Evolutionary conservation across 2,113 vertebrate genomes (phyloP).

Genomic region (Mungos mungo): DNA sequence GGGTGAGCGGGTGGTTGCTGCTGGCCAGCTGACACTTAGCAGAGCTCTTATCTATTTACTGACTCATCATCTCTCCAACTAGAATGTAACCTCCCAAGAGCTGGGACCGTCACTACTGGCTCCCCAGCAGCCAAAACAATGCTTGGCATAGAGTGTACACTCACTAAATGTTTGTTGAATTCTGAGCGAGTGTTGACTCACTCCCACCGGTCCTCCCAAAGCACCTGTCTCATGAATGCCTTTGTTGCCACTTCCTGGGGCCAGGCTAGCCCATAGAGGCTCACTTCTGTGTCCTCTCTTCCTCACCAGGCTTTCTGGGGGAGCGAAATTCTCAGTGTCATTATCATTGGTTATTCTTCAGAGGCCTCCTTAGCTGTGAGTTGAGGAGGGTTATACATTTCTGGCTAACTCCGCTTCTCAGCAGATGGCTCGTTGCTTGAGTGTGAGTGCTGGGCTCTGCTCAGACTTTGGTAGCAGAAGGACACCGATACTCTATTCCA

Average conservation of each 20-base stretch:
- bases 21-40: not conserved
- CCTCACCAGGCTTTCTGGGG: not conserved
- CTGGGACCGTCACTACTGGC: not conserved
- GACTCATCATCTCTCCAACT: not conserved
- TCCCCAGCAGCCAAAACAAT: not conserved
- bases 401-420: not conserved
- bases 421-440: not conserved
- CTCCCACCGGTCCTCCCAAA: not conserved
- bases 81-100: not conserved
- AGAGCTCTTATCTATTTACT: not conserved
- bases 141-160: not conserved
- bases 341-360: not conserved
- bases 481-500: not conserved
- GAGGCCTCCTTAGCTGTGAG: not conserved
- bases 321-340: not conserved
- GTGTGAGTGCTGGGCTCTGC: not conserved
- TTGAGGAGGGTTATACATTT: not conserved
- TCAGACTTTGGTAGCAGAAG: not conserved
- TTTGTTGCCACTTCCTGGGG: not conserved
- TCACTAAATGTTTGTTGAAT: not conserved
- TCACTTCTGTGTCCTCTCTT: not conserved
- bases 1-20: not conserved
- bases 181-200: not conserved
- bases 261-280: no score
- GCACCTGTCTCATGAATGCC: not conserved